Conservation (phyloP, 2,797 vertebrate genomes). For the Notoglanidium macrostoma region DNA sequence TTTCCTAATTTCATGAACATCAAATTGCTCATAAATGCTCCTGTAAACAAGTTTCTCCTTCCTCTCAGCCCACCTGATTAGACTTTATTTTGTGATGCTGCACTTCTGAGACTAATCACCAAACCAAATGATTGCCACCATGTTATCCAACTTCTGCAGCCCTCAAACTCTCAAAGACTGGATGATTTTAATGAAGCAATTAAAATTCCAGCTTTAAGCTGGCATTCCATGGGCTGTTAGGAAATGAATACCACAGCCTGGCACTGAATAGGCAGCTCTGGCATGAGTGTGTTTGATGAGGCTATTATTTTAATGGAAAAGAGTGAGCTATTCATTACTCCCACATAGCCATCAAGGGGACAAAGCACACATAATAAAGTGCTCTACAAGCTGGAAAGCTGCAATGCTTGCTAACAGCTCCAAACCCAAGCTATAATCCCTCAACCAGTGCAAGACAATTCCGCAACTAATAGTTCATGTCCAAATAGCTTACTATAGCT, state of each 20-base stretch:
- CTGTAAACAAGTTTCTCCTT: slow-evolving; percentile 56
- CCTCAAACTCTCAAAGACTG: slow-evolving; percentile 55
- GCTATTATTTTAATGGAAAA: slow-evolving; percentile 77
- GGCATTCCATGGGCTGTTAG: slow-evolving; percentile 57
- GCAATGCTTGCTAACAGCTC: slow-evolving; percentile 59
- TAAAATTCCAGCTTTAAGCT: slow-evolving; percentile 71
- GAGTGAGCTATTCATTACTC: slow-evolving; percentile 70
- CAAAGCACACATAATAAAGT: slow-evolving; percentile 73
- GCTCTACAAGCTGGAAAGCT: slow-evolving; percentile 61
- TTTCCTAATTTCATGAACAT: neutral
- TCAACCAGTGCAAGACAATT: slow-evolving; percentile 63
- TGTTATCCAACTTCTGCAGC: slow-evolving; percentile 50
- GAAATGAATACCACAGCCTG: slow-evolving; percentile 56
- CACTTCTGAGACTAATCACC: slow-evolving; percentile 67
- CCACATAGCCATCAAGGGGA: slow-evolving; percentile 67
- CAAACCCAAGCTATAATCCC: slow-evolving; percentile 54
- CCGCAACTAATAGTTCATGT: slow-evolving; percentile 56
- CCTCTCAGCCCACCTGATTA: slow-evolving; percentile 57
- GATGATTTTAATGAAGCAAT: slow-evolving; percentile 71
- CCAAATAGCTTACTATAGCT: slow-evolving; percentile 45
- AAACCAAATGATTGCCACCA: slow-evolving; percentile 64
- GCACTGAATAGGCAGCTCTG: slow-evolving; percentile 59
- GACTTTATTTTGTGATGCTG: slow-evolving; percentile 63
- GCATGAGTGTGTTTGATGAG: slow-evolving; percentile 69
- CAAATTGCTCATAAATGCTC: neutral